A percentile compares a stretch with the other conserved stretches of the same genome.
Conservation (phyloP, 2,797 vertebrate species). For the Gallinago stenura region DNA sequence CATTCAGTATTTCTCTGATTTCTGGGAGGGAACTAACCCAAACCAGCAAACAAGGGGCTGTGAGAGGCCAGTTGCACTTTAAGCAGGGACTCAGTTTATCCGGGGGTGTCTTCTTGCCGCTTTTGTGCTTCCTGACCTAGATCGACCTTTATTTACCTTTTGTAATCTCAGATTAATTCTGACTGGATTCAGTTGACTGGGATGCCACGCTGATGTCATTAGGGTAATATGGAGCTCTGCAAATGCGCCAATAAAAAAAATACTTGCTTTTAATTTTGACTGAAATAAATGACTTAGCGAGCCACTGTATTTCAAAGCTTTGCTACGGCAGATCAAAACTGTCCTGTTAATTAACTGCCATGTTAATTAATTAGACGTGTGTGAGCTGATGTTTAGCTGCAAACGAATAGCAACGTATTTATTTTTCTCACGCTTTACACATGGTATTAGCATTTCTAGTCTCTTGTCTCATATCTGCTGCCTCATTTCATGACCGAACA, state of each 20-base stretch:
- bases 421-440: slow-evolving; percentile 41
- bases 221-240: not conserved
- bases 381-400: slow-evolving; percentile 12
- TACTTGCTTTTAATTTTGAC: slow-evolving; percentile 37
- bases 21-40: not conserved
- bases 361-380: slow-evolving; percentile 44
- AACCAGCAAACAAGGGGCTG: not conserved
- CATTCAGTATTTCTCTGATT: not conserved
- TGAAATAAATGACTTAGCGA: not conserved
- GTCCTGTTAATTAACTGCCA: slow-evolving; percentile 63
- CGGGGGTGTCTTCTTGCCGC: fast-evolving
- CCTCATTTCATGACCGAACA: not conserved
- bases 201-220: not conserved
- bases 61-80: not conserved
- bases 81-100: not conserved
- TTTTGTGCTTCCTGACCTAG: not conserved
- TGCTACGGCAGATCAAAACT: slow-evolving; percentile 57
- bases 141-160: slow-evolving; percentile 13
- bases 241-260: not conserved
- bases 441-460: slow-evolving; percentile 23
- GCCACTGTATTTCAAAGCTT: slow-evolving; percentile 49
- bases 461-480: not conserved
- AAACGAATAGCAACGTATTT: not conserved
- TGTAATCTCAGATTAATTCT: not conserved
- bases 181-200: not conserved